A percentile compares a stretch with the other conserved stretches of the same genome.
These are phyloP conservation scores for Noctua comes DNA, from an alignment of 2,888 invertebrate species.

Conservation along the genomic window DNA sequence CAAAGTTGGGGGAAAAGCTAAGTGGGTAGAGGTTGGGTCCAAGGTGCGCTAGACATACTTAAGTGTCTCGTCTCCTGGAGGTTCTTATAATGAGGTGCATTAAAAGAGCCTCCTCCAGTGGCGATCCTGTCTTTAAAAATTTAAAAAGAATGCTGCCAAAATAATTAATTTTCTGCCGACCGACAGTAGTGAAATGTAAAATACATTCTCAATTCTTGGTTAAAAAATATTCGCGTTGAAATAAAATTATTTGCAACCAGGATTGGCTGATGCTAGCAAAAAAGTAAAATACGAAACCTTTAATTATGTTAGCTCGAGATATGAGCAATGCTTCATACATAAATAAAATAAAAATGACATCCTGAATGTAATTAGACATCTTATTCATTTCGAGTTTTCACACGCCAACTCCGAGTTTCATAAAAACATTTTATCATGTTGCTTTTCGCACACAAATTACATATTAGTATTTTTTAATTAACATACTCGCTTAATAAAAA, in stretches of 20 bases:
- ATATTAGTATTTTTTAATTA: not conserved
- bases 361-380: not conserved
- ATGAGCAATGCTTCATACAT: not conserved
- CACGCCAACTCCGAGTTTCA: conserved; percentile 11
- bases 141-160: not conserved
- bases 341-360: conserved; percentile 9
- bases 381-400: conserved; percentile 21
- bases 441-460: conserved; percentile 23
- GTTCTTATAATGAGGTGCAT: not conserved
- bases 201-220: not conserved
- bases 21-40: not conserved
- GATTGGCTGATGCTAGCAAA: not conserved
- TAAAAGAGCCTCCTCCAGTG: not conserved
- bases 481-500: not conserved
- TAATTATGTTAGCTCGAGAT: not conserved
- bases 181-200: not conserved
- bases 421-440: not conserved
- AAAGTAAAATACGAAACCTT: not conserved
- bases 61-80: not conserved
- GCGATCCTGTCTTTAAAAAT: not conserved
- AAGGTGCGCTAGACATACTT: not conserved
- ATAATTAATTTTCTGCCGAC: not conserved
- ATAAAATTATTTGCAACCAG: not conserved
- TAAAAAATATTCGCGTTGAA: not conserved
- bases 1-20: not conserved